Evolutionary conservation across 2,888 invertebrate species (phyloP), one percentile per base, ranked within the genome.

Genomic region (Ferrisia virgata): DNA sequence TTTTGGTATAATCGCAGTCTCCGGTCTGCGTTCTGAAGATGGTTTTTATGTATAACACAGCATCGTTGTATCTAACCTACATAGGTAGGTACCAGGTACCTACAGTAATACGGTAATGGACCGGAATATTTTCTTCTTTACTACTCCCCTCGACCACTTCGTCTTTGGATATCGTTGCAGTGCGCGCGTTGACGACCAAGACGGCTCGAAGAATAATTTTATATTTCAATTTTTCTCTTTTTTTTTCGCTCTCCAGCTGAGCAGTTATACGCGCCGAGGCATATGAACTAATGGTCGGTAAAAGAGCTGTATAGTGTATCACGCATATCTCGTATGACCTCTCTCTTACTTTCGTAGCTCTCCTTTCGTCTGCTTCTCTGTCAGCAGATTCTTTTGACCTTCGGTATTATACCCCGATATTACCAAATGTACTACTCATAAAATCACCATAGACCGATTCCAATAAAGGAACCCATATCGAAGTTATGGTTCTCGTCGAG

Each of bases 371-470:
- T 15, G 28, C 4, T 64, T 64, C 64, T 39, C 11, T 39, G 5
- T 11, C 11, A 39, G 39, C 39, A 11, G 5, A 39, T 39, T 8
- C 15, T 31, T 64, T 64, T 64, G 64, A 64, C 64, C 64, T 64
- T 53, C 15, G 11, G 28, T 15, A 64, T 64, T 31, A 64, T 28
- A 64, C 64, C 6, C 39, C 28, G 64, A 64, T 64, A 64, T 31
- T 25, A 28, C 64, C 64, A 64, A 64, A 28, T 64, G 64, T 28
- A 28, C 28, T 15, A 53, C 9, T 22, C 64, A 28, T 64, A 64
- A 64, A 64, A 64, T 64, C 64, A 64, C 64, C 64, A 64, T 64
- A 64, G 28, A 64, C 64, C 25, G 64, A 64, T 64, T 64, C 64
- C 64, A 64, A 64, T 64, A 64, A 31, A 64, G 28, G 64, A 64